Percentiles rank a stretch among this genome's conserved stretches.
phyloP scores from a whole-genome alignment of 2,797 vertebrate species.

The Acanthurus leucopareius region DNA sequence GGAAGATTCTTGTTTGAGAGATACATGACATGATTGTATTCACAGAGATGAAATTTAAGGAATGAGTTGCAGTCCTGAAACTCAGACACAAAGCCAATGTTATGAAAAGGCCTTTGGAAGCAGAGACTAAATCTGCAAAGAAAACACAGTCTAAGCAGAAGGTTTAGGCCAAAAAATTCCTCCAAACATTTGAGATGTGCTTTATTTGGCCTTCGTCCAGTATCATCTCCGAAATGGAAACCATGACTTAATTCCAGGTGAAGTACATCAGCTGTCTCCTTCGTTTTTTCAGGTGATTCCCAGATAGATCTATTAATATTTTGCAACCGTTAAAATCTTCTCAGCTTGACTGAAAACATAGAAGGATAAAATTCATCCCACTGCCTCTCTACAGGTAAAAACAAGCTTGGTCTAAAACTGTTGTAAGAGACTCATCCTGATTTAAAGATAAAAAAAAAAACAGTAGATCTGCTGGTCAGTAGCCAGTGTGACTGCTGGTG shows the following conservation, averaged over 20 bases:
- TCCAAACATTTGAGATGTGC: constrained; percentile 27
- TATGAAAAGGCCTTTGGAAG: constrained; percentile 22
- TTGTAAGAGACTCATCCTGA: neutral
- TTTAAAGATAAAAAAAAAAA: neutral
- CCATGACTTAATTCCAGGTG: constrained; percentile 48
- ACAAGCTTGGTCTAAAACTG: neutral
- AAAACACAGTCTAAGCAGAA: constrained; percentile 22
- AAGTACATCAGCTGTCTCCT: constrained; percentile 9
- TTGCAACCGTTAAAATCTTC: neutral
- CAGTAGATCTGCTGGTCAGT: neutral
- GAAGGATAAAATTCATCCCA: constrained; percentile 3
- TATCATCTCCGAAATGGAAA: constrained; percentile 47
- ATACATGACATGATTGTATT: constrained; percentile 15
- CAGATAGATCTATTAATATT: neutral
- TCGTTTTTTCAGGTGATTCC: neutral
- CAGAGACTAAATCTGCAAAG: constrained; percentile 5
- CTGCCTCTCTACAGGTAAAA: constrained; percentile 15
- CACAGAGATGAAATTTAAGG: constrained; percentile 32
- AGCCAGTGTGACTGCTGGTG: neutral
- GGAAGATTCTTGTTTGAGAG: constrained; percentile 3
- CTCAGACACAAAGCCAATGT: constrained; percentile 13
- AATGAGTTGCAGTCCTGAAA: constrained; percentile 22
- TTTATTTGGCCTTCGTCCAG: constrained; percentile 25
- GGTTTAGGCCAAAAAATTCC: constrained; percentile 32
- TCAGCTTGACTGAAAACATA: neutral